Evolutionary conservation across 2,888 invertebrate species (phyloP).

Genomic region (Amphipoea lucens): DNA sequence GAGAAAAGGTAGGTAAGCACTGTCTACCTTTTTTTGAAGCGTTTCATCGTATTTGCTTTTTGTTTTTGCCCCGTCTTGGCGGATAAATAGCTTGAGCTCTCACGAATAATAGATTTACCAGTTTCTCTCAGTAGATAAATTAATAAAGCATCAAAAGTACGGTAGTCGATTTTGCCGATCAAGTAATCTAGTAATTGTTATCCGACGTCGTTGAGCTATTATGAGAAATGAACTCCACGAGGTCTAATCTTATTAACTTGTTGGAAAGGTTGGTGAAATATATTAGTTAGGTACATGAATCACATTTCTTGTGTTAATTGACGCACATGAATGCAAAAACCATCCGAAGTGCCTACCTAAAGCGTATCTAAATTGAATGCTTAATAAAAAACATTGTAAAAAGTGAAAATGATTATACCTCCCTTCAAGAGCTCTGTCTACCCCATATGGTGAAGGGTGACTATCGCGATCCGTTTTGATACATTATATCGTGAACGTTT

Average conservation of each 20-base stretch:
- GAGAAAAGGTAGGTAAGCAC: neutral
- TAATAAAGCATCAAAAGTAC: slow-evolving; percentile 12
- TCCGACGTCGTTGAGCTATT: neutral
- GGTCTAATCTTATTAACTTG: neutral
- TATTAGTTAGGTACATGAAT: neutral
- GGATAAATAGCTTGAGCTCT: neutral
- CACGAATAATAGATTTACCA: slow-evolving; percentile 2
- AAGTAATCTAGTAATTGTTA: slow-evolving; percentile 17
- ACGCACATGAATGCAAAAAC: neutral
- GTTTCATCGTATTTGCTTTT: neutral
- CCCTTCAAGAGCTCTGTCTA: slow-evolving; percentile 11
- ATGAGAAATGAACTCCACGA: neutral
- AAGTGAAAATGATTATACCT: neutral
- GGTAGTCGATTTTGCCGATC: neutral
- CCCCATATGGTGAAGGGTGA: neutral
- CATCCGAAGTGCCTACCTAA: neutral
- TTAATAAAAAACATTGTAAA: neutral
- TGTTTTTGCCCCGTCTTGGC: no score
- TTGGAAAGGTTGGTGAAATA: neutral
- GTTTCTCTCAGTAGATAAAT: neutral
- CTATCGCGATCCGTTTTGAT: slow-evolving; percentile 52
- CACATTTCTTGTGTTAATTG: neutral
- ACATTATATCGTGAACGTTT: slow-evolving; percentile 63
- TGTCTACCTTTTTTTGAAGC: neutral
- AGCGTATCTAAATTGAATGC: neutral